These are phyloP conservation scores for Drosophila kikkawai DNA, from an alignment of 1,140 invertebrate species.

Conservation along the genomic window DNA sequence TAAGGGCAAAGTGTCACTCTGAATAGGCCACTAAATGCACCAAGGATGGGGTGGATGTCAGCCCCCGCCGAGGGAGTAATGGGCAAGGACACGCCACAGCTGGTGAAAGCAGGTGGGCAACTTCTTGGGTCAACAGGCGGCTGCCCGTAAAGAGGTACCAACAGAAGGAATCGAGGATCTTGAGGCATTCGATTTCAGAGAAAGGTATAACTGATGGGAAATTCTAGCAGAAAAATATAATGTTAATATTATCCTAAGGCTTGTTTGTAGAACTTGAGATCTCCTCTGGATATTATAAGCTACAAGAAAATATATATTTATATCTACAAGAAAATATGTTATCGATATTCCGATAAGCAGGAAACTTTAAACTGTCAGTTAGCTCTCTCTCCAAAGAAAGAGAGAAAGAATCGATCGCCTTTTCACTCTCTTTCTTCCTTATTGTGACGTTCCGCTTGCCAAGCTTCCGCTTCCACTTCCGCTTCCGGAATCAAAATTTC, in stretches of 20 bases:
- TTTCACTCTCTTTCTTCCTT: neutral
- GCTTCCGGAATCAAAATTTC: neutral
- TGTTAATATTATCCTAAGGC: too few relatives aligned
- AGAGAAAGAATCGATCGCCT: too few relatives aligned
- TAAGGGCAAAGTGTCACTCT: slow-evolving; percentile 70
- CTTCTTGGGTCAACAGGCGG: slow-evolving; percentile 6
- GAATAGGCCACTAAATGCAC: slow-evolving; percentile 70
- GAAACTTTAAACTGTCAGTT: neutral
- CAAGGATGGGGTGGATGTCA: neutral
- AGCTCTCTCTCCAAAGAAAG: too few relatives aligned
- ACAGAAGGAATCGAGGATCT: neutral
- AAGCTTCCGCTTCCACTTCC: neutral
- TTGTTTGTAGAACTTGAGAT: neutral
- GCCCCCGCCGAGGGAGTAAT: too few relatives aligned
- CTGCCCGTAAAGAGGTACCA: neutral
- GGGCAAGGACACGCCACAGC: slow-evolving; percentile 8
- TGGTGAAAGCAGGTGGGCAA: neutral
- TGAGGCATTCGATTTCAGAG: too few relatives aligned
- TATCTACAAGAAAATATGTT: neutral
- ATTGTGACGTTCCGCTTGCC: neutral
- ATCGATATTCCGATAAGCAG: neutral
- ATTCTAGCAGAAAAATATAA: neutral
- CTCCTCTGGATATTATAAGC: neutral
- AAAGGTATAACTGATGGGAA: neutral
- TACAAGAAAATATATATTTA: neutral